Conservation (phyloP, 1,140 invertebrate genomes). For the Theocolax elegans region DNA sequence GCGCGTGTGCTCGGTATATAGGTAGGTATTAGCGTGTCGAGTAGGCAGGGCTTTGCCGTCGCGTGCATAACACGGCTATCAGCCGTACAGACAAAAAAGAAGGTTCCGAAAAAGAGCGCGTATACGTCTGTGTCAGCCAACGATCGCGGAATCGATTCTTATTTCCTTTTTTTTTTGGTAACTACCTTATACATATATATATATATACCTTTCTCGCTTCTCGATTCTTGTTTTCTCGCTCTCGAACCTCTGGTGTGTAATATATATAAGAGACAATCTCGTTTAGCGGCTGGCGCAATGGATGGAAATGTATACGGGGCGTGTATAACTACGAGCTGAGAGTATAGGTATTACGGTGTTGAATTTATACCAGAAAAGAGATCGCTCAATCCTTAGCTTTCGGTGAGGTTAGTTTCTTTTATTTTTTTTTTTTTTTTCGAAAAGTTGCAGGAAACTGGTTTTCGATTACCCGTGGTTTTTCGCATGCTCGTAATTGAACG, state of each 20-base stretch:
- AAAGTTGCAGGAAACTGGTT: constrained; percentile 24
- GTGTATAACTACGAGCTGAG: constrained; percentile 22
- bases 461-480: constrained; percentile 31
- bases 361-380: no score
- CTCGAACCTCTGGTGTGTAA: no score
- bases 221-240: constrained; percentile 23
- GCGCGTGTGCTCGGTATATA: constrained; percentile 47
- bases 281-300: no score
- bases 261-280: no score
- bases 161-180: constrained; percentile 2
- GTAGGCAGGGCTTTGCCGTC: neutral
- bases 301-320: no score
- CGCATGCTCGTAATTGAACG: constrained; percentile 33
- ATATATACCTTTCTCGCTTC: neutral
- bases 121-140: constrained; percentile 21
- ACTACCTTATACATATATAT: no score
- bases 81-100: neutral
- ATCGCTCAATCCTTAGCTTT: constrained; percentile 23
- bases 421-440: neutral
- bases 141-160: neutral
- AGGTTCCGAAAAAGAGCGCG: neutral
- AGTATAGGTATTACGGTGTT: constrained; percentile 2
- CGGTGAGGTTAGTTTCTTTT: neutral
- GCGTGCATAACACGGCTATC: constrained; percentile 12
- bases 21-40: constrained; percentile 67